Conservation (phyloP, 2,113 vertebrate genomes). For the Callipepla squamata region DNA sequence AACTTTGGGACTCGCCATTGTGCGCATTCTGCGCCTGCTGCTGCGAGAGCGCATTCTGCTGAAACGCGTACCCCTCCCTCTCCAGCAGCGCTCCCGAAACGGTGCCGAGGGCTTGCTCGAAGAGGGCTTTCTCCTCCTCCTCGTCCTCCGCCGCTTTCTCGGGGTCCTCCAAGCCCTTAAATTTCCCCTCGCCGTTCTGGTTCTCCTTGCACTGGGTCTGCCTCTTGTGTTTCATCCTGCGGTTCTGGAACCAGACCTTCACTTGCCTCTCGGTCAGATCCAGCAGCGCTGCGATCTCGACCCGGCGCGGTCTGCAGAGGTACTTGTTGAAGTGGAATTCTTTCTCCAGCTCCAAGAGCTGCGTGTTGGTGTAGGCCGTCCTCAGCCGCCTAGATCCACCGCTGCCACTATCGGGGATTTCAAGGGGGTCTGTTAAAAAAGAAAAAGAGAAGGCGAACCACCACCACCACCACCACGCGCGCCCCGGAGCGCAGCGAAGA, state of each 20-base stretch:
- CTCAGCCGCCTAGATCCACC: slow-evolving; percentile 90
- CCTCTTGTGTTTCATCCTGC: slow-evolving; percentile 98
- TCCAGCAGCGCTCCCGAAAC: slow-evolving; percentile 87
- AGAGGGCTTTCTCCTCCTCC: slow-evolving; percentile 85
- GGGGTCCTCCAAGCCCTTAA: slow-evolving; percentile 83
- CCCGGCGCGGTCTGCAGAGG: slow-evolving; percentile 93
- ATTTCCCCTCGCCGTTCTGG: slow-evolving; percentile 89
- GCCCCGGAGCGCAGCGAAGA: slow-evolving; percentile 16
- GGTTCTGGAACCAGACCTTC: slow-evolving; percentile 99
- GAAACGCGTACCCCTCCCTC: slow-evolving; percentile 90
- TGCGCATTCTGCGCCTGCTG: slow-evolving; percentile 86
- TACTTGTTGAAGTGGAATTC: slow-evolving; percentile 99
- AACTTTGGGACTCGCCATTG: slow-evolving; percentile 90
- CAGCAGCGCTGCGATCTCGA: slow-evolving; percentile 94
- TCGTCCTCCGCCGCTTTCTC: slow-evolving; percentile 83
- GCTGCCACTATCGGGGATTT: slow-evolving; percentile 84
- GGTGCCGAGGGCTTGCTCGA: slow-evolving; percentile 83
- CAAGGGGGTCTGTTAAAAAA: slow-evolving; percentile 85
- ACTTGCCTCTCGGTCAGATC: slow-evolving; percentile 98
- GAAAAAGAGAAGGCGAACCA: not conserved
- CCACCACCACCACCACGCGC: not conserved
- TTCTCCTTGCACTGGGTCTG: slow-evolving; percentile 98
- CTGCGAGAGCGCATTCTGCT: slow-evolving; percentile 87
- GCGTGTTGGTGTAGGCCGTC: slow-evolving; percentile 97
- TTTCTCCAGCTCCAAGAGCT: slow-evolving; percentile 98